Evolutionary conservation across 2,113 vertebrate genomes (phyloP), one percentile per base, ranked within the genome.

Genomic region (Garra rufa): DNA sequence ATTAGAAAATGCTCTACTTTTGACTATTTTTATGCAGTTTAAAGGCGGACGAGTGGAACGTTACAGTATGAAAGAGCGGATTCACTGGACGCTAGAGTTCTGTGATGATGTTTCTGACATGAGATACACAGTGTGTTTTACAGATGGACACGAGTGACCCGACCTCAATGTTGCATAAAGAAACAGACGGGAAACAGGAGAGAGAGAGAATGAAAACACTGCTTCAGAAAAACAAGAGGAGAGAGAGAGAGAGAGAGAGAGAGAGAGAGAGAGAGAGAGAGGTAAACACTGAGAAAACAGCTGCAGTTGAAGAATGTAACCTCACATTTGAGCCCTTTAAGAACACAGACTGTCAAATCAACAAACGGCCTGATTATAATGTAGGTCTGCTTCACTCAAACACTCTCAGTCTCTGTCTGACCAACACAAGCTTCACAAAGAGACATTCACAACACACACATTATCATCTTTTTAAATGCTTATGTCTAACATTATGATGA

Each of bases 211-310:
- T n/a, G 30, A 76, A 26, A 73, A 73, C 70, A 41, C 65, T 61
- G 78, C 50, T n/a, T 71, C 65, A 57, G 55, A 85, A 65, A 85
- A 30, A 75, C 46, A 28, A 21, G 48, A 59, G 19, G 10, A 67
- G 44, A 28, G 63, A 0, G 44, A 34, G 70, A 78, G 83, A 3
- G 44, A 34, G 34, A 34, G 41, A 5, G 41, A 9, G 6, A 8
- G 43, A 9, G 43, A n/a, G n/a, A n/a, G n/a, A n/a, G n/a, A n/a
- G n/a, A n/a, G n/a, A 8, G 50, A 55, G 50, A 0, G 52, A 76
- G 65, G 80, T 75, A 38, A 84, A 77, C 69, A 81, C 57, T 78
- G 24, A 81, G 84, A 46, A 81, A 81, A 81, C 84, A 85, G 70
- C 84, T 85, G 78, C 84, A 85, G 57, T 24, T 43, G 44, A 73